phyloP scores from a whole-genome alignment of 2,888 invertebrate species.

The Ashinkailepas kermadecensis region DNA sequence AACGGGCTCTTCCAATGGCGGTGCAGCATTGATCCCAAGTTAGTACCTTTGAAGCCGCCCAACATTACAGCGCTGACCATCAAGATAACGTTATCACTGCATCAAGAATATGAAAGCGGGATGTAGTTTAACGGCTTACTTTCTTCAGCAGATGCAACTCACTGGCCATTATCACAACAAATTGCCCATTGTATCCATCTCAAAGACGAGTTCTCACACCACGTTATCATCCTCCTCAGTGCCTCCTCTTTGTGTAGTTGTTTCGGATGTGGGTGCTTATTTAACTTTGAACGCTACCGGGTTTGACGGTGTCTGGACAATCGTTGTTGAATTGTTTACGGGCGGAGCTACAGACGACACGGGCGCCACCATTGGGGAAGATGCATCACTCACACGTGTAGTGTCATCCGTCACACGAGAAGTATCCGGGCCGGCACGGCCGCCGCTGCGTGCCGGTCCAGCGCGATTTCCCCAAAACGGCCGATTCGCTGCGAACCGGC shows the following conservation, averaged over 20 bases:
- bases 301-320: too few species aligned
- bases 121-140: neutral
- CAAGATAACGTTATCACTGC: neutral
- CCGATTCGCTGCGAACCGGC: neutral
- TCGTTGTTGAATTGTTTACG: too few species aligned
- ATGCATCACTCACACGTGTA: neutral
- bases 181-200: too few species aligned
- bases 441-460: neutral
- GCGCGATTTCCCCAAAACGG: neutral
- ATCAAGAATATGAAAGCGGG: neutral
- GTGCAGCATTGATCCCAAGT: too few species aligned
- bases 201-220: too few species aligned
- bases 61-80: neutral
- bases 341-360: too few species aligned
- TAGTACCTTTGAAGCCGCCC: neutral
- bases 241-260: too few species aligned
- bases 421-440: neutral
- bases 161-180: too few species aligned
- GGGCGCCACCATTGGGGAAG: neutral
- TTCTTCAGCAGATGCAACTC: neutral
- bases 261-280: too few species aligned
- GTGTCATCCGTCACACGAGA: neutral
- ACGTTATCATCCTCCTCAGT: too few species aligned
- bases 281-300: too few species aligned
- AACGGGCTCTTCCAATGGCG: too few species aligned